Base-by-base conservation (phyloP, 2,113 vertebrate species). In the Ptilonorhynchus violaceus region DNA sequence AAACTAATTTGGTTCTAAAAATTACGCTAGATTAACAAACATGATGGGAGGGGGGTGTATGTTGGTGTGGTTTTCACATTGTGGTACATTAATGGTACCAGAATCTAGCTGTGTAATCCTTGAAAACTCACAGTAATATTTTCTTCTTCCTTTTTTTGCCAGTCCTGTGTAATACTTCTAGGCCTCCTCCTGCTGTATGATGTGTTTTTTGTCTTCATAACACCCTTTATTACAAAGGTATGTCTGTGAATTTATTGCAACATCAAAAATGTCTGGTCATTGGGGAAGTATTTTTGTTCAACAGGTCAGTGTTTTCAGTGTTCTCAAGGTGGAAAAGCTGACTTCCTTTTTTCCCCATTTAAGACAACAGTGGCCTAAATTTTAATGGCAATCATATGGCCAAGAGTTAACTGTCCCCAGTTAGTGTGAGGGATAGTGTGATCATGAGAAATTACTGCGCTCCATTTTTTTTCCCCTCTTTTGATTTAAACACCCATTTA, bases 141-240 rank as follows among this genome's bases (percentile, higher is more conserved):
- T 87, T 55, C 9, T 76, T 89, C 59, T n/a, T 76, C 30, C 42
- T 28, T 70, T 56, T 84, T 83, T 89, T 47, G 55, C 52, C 94
- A 99, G 99, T 99, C 99, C 41, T 99, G 99, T 97, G 99, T 99
- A 92, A 99, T 99, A 96, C 98, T 99, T 85, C 98, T 99, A 92
- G 98, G 98, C 67, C 99, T 99, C 86, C 98, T 99, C 78, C 99
- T 99, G 81, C 35, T 99, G 6, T 99, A 99, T 12, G 99, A 99
- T 56, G 99, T 99, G 33, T 99, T 99, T 98, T 99, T 99, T 94
- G 99, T 99, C 97, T 99, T 99, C 98, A 99, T 99, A 96, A 99
- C 99, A 63, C 99, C 99, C n/a, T 99, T 99, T 97, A 97, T 99
- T 93, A 99, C 99, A 64, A 98, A 99, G 98, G 99, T 99, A 99